Evolutionary conservation across 2,797 vertebrate genomes (phyloP).

Genomic region (Gymnothorax reevesii): DNA sequence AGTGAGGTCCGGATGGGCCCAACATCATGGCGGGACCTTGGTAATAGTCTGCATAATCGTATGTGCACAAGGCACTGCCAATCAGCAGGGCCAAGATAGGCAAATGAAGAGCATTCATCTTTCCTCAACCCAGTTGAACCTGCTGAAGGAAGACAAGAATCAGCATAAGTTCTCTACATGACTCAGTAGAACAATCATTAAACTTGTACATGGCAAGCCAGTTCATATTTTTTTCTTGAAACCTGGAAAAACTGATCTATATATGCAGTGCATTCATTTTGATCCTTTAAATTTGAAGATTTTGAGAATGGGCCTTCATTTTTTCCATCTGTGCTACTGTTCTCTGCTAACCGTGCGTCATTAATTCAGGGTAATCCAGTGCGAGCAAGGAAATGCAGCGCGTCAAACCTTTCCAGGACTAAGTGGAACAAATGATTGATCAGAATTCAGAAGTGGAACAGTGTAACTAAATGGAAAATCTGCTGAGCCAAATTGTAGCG

Average conservation of each 20-base stretch:
- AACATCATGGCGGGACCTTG: conserved; percentile 49
- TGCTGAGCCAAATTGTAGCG: neutral
- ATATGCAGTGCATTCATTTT: neutral
- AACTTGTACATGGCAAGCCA: neutral
- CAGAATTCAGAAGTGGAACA: neutral
- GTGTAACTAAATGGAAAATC: neutral
- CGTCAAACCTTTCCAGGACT: neutral
- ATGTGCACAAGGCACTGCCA: conserved; percentile 56
- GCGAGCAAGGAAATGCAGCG: neutral
- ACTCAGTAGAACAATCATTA: neutral
- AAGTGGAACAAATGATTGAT: neutral
- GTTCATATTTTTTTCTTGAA: neutral
- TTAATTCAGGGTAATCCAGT: neutral
- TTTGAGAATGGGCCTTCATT: neutral
- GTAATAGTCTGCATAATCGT: conserved; percentile 61
- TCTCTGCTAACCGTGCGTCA: neutral
- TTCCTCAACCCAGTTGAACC: neutral
- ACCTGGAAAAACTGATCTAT: neutral
- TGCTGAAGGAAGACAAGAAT: neutral
- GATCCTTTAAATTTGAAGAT: neutral
- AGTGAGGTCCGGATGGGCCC: conserved; percentile 68
- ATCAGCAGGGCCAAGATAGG: conserved; percentile 53
- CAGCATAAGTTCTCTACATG: neutral
- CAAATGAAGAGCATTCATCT: conserved; percentile 5
- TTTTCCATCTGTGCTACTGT: neutral